phyloP scores from a whole-genome alignment of 2,113 vertebrate genomes.

The Promerops cafer region DNA sequence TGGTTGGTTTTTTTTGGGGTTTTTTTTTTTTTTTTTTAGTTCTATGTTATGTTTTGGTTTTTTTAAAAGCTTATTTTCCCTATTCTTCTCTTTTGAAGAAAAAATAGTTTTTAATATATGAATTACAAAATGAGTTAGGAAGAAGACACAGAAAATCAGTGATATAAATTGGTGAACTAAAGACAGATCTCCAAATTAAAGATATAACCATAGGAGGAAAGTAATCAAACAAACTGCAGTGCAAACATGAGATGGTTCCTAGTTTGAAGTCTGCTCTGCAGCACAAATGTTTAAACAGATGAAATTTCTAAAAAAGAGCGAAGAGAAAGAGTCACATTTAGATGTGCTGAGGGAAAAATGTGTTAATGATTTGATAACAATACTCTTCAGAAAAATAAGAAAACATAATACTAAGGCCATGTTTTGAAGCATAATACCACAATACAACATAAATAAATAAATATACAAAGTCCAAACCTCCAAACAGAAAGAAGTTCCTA shows the following conservation, averaged over 20 bases:
- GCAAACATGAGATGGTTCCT: background rate
- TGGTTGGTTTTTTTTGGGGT: background rate
- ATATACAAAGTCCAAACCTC: background rate
- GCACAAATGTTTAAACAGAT: constrained; percentile 15
- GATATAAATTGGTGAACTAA: background rate
- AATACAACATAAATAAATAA: background rate
- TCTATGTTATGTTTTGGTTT: background rate
- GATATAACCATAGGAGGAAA: background rate
- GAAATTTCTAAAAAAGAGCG: background rate
- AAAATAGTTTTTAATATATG: background rate
- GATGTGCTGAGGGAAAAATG: background rate
- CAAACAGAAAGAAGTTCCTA: background rate
- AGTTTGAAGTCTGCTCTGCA: background rate
- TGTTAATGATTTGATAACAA: background rate
- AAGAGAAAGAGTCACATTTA: background rate
- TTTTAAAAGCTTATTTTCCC: background rate
- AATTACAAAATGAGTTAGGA: background rate
- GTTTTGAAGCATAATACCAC: background rate
- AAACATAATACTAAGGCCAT: background rate
- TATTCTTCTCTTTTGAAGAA: background rate
- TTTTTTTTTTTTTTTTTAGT: background rate
- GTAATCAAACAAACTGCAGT: background rate
- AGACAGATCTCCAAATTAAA: background rate
- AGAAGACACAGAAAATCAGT: background rate
- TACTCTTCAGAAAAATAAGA: background rate